A percentile compares a stretch with the other conserved stretches of the same genome.
Conservation (phyloP, 1,140 invertebrate species). For the Idris sp. region DNA sequence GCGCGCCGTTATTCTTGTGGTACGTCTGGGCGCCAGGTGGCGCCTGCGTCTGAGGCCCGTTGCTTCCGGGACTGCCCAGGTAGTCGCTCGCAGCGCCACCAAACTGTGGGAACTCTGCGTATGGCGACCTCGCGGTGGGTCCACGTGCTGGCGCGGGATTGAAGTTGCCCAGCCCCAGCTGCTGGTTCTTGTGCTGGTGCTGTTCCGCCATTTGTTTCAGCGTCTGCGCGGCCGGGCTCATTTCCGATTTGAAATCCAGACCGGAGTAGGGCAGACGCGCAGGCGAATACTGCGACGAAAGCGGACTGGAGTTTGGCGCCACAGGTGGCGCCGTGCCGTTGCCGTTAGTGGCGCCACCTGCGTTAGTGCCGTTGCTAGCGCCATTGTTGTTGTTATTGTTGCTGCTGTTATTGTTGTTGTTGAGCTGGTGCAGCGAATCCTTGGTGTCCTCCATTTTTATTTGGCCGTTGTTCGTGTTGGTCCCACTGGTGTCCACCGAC, state of each 20-base stretch:
- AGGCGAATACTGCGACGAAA: constrained; percentile 76
- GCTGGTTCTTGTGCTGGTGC: constrained; percentile 90
- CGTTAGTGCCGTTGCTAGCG: constrained; percentile 50
- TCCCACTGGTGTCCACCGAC: constrained; percentile 65
- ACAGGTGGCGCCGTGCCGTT: constrained; percentile 50
- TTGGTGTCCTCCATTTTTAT: constrained; percentile 77
- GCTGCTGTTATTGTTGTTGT: constrained; percentile 49
- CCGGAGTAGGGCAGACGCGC: constrained; percentile 76
- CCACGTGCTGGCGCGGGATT: constrained; percentile 71
- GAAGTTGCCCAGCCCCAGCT: constrained; percentile 74
- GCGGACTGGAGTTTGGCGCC: constrained; percentile 69
- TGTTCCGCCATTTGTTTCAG: constrained; percentile 97
- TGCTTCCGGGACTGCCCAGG: constrained; percentile 77
- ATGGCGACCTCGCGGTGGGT: constrained; percentile 77
- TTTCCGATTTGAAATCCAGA: constrained; percentile 82
- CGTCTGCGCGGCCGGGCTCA: constrained; percentile 93
- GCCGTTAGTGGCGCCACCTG: constrained; percentile 36
- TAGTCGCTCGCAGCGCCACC: constrained; percentile 74
- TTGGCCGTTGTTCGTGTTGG: constrained; percentile 72
- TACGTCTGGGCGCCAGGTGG: constrained; percentile 63
- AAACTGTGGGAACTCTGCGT: constrained; percentile 78
- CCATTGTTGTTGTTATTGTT: constrained; percentile 54
- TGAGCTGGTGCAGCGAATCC: constrained; percentile 68
- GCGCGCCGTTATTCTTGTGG: constrained; percentile 76
- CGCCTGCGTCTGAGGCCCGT: constrained; percentile 67